Base-by-base conservation (phyloP, 2,113 vertebrate species). In the Psittacula cyanocephala region DNA sequence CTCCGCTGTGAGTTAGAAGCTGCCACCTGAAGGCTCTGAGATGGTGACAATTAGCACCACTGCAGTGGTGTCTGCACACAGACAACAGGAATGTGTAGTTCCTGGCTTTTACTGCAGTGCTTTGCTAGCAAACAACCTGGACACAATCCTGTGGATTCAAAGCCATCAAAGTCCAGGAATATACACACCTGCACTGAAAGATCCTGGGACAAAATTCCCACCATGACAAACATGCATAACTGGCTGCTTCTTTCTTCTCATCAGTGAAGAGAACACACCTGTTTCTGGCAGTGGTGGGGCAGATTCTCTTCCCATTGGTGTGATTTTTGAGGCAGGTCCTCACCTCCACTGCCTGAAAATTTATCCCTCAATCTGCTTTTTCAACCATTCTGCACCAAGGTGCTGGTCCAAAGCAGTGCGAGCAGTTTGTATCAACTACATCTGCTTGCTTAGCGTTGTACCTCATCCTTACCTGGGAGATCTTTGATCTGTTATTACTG, bases 401-500 rank as follows among this genome's bases (percentile, higher is more conserved):
- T 41, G 33, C 72, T 57, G 63, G 74, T 60, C 49, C 1, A 25
- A 84, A 89, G 57, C 46, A 91, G 17, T 1, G 18, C 2, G 16
- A 84, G 20, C 14, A 39, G 81, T 65, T 92, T 80, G 77, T 43
- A 76, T 19, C 72, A 65, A 67, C 60, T 33, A 8, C 28, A 49
- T 71, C 39, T n/a, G 47, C 50, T 65, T 41, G 37, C 17, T 31
- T 23, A 53, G 76, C 6, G 20, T 27, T 49, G 76, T 6, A 13
- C 28, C 89, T 67, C 49, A 55, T 65, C 79, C 78, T 44, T 88
- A 70, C 69, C 84, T 57, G 57, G 10, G 31, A 92, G 17, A 84
- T n/a, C 57, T 94, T 82, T 81, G 47, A 88, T 89, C 86, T 96
- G 94, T 86, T 83, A 94, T 91, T 84, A 49, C 77, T 82, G 71